Conservation (phyloP, 2,888 invertebrate genomes). For the Drosophila neonasuta region DNA sequence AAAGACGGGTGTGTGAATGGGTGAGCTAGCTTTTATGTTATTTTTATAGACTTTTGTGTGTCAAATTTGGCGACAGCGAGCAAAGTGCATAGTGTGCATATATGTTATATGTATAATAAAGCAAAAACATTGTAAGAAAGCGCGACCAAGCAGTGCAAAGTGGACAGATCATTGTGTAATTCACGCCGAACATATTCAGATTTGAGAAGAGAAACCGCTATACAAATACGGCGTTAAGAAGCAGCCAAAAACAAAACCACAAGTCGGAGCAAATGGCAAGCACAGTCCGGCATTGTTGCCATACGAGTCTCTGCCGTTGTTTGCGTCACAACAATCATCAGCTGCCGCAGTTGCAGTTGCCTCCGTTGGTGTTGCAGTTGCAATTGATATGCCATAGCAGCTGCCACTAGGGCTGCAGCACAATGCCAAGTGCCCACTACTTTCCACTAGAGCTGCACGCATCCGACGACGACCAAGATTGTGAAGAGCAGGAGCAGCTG, state of each 20-base stretch:
- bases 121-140: neutral
- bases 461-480: conserved; percentile 29
- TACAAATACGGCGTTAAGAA: neutral
- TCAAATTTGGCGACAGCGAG: conserved; percentile 17
- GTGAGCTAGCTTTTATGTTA: conserved; percentile 10
- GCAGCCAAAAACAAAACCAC: conserved; percentile 6
- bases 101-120: conserved; percentile 11
- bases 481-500: conserved; percentile 25
- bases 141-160: conserved; percentile 1
- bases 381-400: conserved; percentile 11
- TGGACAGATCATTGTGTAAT: conserved; percentile 17
- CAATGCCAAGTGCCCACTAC: conserved; percentile 70
- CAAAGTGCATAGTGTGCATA: conserved; percentile 18
- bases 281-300: conserved; percentile 39
- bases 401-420: conserved; percentile 35
- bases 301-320: conserved; percentile 26
- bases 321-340: conserved; percentile 19
- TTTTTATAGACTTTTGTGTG: conserved; percentile 27
- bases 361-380: conserved; percentile 15
- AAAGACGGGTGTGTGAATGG: conserved; percentile 3
- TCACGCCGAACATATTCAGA: neutral
- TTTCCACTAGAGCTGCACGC: conserved; percentile 58
- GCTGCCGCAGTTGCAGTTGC: conserved; percentile 19
- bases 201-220: neutral
- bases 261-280: conserved; percentile 50